A percentile compares a stretch with the other conserved stretches of the same genome.
phyloP scores from a whole-genome alignment of 2,113 vertebrate genomes.

The Clupea harengus region DNA sequence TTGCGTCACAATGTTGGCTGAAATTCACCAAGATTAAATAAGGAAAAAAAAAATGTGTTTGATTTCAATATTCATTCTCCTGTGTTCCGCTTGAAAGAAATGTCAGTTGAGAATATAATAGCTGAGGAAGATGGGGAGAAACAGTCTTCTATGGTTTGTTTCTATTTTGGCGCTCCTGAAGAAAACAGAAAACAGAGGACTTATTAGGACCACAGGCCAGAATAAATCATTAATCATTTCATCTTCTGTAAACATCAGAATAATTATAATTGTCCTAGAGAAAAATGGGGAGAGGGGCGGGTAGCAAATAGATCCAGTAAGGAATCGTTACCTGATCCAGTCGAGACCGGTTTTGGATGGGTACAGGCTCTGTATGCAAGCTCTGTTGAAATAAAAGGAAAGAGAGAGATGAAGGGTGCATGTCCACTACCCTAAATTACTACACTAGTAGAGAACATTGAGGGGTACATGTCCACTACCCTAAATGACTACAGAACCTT shows the following conservation, averaged over 20 bases:
- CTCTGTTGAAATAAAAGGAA: constrained; percentile 55
- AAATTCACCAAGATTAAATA: constrained; percentile 79
- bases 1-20: constrained; percentile 74
- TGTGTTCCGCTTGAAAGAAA: constrained; percentile 58
- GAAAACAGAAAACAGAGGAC: constrained; percentile 38
- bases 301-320: no score
- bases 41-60: constrained; percentile 64
- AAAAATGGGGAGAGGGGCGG: background rate
- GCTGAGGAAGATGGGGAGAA: constrained; percentile 63
- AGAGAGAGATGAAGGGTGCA: background rate
- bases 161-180: constrained; percentile 91
- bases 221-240: background rate
- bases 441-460: no score
- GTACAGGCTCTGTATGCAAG: constrained; percentile 62
- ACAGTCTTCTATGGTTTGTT: constrained; percentile 82
- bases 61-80: constrained; percentile 63
- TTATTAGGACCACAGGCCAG: constrained; percentile 64
- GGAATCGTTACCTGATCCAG: constrained; percentile 67
- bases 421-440: background rate
- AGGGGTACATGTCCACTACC: background rate
- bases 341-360: constrained; percentile 69
- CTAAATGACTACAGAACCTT: background rate
- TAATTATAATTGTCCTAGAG: background rate
- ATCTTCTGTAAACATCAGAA: background rate
- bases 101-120: constrained; percentile 72